These are phyloP conservation scores for Callionymus lyra DNA, from an alignment of 2,113 vertebrate species.

Conservation along the genomic window DNA sequence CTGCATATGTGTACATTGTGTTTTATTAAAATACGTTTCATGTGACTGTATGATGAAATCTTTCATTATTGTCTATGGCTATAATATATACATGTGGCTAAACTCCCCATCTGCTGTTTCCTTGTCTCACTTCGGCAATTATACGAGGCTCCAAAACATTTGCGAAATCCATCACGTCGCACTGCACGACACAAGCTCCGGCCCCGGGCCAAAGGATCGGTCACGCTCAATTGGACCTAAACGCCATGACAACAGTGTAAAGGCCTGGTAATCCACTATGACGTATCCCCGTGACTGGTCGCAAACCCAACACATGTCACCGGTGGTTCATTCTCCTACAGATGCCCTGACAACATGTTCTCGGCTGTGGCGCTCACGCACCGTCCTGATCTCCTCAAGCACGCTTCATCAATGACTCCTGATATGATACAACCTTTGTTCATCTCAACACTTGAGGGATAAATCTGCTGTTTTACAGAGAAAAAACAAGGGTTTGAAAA, in stretches of 20 bases:
- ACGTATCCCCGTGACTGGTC: conserved; percentile 28
- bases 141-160: conserved; percentile 38
- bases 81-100: conserved; percentile 35
- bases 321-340: conserved; percentile 15
- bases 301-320: conserved; percentile 14
- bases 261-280: conserved; percentile 37
- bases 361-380: conserved; percentile 3
- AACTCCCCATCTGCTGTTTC: conserved; percentile 23
- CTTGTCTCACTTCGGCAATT: conserved; percentile 26
- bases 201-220: conserved; percentile 46
- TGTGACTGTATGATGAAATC: conserved; percentile 57
- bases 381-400: conserved; percentile 12
- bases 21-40: conserved; percentile 74
- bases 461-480: conserved; percentile 44
- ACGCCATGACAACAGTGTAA: conserved; percentile 37
- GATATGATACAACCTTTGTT: conserved; percentile 22
- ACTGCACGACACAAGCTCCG: conserved; percentile 25
- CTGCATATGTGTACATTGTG: conserved; percentile 74
- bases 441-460: conserved; percentile 22
- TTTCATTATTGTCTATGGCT: conserved; percentile 46
- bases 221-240: conserved; percentile 33
- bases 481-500: no score
- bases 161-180: conserved; percentile 36
- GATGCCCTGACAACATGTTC: conserved; percentile 11
- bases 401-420: conserved; percentile 29